Evolutionary conservation across 2,113 vertebrate genomes (phyloP).

Genomic region (Candoia aspera): DNA sequence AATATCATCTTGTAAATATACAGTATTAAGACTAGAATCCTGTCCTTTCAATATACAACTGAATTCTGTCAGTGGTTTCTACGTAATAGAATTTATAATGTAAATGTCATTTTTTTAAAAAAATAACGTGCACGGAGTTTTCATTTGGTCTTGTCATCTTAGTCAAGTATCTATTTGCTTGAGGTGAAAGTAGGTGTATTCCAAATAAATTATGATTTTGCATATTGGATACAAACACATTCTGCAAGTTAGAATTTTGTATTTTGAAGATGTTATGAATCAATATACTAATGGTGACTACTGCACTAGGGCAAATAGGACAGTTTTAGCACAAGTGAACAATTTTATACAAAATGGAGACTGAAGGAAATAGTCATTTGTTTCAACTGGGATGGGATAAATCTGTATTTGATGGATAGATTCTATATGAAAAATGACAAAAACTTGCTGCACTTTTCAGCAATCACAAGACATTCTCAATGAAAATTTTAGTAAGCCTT

Average conservation of each 20-base stretch:
- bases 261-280: not conserved
- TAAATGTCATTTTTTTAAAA: constrained; percentile 41
- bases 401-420: not conserved
- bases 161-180: not conserved
- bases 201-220: not conserved
- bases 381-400: not conserved
- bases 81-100: not conserved
- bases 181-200: not conserved
- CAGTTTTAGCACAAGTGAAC: not conserved
- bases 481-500: no score
- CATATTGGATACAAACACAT: not conserved
- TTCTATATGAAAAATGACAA: not conserved
- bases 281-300: not conserved
- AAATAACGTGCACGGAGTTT: not conserved
- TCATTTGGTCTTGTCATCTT: not conserved
- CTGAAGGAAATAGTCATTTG: not conserved
- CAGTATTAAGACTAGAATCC: not conserved
- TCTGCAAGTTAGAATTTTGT: not conserved
- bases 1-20: not conserved
- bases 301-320: not conserved
- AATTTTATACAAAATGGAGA: not conserved
- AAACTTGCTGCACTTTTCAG: no score
- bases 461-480: no score
- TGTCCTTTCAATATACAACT: not conserved
- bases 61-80: not conserved